phyloP scores from a whole-genome alignment of 1,140 invertebrate species.

The Yoshiicerus persimilis region DNA sequence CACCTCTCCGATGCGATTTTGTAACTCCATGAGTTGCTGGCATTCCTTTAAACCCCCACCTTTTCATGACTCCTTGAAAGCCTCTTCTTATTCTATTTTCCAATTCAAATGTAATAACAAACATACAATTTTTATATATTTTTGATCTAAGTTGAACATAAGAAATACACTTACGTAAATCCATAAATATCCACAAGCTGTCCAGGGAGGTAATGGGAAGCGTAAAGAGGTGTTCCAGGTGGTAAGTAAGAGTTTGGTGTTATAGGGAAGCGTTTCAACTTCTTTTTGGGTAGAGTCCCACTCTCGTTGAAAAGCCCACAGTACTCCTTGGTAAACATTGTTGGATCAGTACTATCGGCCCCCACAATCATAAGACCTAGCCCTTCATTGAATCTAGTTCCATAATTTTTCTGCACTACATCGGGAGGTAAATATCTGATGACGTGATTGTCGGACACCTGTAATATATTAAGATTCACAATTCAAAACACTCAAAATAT shows the following conservation, averaged over 20 bases:
- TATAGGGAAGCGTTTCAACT: slow-evolving; percentile 79
- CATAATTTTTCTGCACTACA: slow-evolving; percentile 59
- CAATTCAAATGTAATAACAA: slow-evolving; percentile 35
- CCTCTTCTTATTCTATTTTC: slow-evolving; percentile 78
- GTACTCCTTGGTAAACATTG: slow-evolving; percentile 84
- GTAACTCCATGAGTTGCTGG: slow-evolving; percentile 89
- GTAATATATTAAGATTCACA: slow-evolving; percentile 44
- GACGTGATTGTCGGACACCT: slow-evolving; percentile 95
- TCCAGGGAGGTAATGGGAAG: slow-evolving; percentile 86
- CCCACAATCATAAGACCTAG: slow-evolving; percentile 81
- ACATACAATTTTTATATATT: not conserved
- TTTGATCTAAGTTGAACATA: not conserved
- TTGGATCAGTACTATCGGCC: slow-evolving; percentile 84
- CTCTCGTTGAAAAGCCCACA: slow-evolving; percentile 79
- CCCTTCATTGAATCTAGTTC: slow-evolving; percentile 50
- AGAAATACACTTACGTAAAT: slow-evolving; percentile 75
- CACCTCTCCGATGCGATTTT: slow-evolving; percentile 90
- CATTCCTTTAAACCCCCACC: slow-evolving; percentile 93
- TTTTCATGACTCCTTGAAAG: slow-evolving; percentile 98
- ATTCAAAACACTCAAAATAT: not conserved
- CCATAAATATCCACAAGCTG: slow-evolving; percentile 87
- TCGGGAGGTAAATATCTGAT: slow-evolving; percentile 87
- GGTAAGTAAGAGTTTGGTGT: slow-evolving; percentile 82
- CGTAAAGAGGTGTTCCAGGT: slow-evolving; percentile 85
- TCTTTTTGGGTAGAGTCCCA: slow-evolving; percentile 86